Evolutionary conservation across 1,140 invertebrate genomes (phyloP).

Genomic region (Drosophila ananassae): DNA sequence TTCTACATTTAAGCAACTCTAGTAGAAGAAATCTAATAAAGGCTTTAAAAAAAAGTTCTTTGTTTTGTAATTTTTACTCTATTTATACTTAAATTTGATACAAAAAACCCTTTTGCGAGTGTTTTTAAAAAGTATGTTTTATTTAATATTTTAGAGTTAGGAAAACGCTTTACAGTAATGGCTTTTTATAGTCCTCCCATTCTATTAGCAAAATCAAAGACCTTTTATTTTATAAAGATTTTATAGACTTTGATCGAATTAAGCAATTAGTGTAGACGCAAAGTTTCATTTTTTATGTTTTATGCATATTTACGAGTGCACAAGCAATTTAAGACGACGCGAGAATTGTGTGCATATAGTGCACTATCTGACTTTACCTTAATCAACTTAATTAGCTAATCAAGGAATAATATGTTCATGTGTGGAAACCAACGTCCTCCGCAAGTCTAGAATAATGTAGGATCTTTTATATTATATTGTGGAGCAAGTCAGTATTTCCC

Average conservation of each 20-base stretch:
- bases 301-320: slow-evolving; percentile 17
- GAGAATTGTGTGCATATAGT: slow-evolving; percentile 39
- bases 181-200: background rate
- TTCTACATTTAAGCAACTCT: too few relatives aligned
- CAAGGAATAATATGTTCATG: slow-evolving; percentile 3
- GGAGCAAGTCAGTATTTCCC: background rate
- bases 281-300: slow-evolving; percentile 17
- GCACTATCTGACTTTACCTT: slow-evolving; percentile 16
- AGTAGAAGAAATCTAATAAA: background rate
- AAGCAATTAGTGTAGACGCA: slow-evolving; percentile 19
- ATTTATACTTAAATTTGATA: too few relatives aligned
- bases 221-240: background rate
- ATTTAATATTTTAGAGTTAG: background rate
- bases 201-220: background rate
- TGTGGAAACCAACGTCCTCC: background rate
- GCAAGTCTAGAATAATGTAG: background rate
- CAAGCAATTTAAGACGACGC: slow-evolving; percentile 26
- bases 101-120: background rate
- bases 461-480: background rate
- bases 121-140: background rate
- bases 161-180: background rate
- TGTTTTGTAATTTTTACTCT: too few relatives aligned
- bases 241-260: slow-evolving; percentile 7
- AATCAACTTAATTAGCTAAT: slow-evolving; percentile 11
- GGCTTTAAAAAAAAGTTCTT: background rate